Conservation (phyloP, 23 tunicate species). For the Botrylloides violaceus region DNA sequence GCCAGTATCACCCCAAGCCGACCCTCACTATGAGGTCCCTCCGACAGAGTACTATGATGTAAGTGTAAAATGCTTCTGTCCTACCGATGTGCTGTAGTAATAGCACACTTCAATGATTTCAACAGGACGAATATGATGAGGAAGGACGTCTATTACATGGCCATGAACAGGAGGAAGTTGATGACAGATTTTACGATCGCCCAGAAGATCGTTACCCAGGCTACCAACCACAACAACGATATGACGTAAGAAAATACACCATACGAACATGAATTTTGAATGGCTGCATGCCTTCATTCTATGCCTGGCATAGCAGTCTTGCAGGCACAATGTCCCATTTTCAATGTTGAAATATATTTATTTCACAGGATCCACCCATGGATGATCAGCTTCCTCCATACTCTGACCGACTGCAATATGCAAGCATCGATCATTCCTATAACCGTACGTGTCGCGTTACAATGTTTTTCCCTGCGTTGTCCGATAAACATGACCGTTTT, state of each 20-base stretch:
- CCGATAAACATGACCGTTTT: not conserved
- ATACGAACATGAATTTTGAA: not conserved
- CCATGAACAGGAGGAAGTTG: constrained; percentile 8
- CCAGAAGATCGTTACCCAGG: constrained; percentile 27
- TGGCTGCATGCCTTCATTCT: not conserved
- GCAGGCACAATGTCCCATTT: too few relatives aligned
- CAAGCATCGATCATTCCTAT: constrained; percentile 20
- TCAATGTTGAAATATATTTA: not conserved
- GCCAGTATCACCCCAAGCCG: not conserved
- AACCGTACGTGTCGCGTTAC: not conserved
- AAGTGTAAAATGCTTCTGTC: not conserved
- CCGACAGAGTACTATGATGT: constrained; percentile 23
- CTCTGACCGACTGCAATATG: constrained; percentile 16
- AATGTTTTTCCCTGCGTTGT: not conserved
- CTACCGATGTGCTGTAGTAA: not conserved
- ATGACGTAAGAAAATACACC: constrained; percentile 3
- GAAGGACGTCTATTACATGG: constrained; percentile 13
- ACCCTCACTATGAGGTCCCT: constrained; percentile 26
- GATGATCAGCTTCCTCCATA: constrained; percentile 17
- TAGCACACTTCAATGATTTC: not conserved
- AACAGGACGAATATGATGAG: constrained; percentile 21
- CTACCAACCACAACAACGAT: constrained; percentile 9
- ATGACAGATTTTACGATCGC: constrained; percentile 17
- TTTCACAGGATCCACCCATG: constrained; percentile 14
- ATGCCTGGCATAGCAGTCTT: too few relatives aligned